A percentile compares a stretch with the other conserved stretches of the same genome.
Evolutionary conservation across 35 echinoderm and acorn worm genomes (phyloP).

Genomic region (Ophioderma brevispina): DNA sequence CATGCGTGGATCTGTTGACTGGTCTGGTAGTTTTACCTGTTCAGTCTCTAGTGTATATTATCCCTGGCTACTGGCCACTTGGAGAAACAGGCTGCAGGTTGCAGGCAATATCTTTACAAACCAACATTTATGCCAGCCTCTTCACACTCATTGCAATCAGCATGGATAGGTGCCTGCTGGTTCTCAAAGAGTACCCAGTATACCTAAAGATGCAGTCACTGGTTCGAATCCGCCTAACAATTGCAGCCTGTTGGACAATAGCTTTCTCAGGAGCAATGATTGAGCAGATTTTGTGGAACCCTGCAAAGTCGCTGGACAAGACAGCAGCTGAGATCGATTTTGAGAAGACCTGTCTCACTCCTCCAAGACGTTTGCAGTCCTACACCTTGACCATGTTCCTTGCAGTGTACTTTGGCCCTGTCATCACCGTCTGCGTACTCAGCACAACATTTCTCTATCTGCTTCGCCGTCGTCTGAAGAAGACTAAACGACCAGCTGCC

Average conservation of each 20-base stretch:
- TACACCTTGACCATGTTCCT: not conserved
- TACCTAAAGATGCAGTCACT: constrained; percentile 18
- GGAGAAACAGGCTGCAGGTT: not conserved
- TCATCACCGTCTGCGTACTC: not conserved
- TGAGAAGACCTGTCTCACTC: not conserved
- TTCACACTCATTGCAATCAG: constrained; percentile 23
- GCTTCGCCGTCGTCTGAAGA: not conserved
- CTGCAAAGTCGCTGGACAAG: not conserved
- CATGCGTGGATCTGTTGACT: not conserved
- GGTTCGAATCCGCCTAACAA: not conserved
- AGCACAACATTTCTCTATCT: not conserved
- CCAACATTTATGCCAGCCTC: not conserved
- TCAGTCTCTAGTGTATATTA: not conserved
- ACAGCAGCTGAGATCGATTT: not conserved
- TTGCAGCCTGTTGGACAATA: not conserved
- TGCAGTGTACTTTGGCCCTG: not conserved
- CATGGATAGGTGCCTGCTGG: constrained; percentile 15
- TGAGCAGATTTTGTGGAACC: constrained; percentile 10
- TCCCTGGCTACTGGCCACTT: constrained; percentile 23
- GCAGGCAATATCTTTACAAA: not conserved
- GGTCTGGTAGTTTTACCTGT: not conserved
- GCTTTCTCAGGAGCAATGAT: not conserved
- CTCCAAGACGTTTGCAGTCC: not conserved
- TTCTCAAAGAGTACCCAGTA: constrained; percentile 21
- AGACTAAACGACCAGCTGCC: not conserved